phyloP scores from a whole-genome alignment of 2,888 invertebrate genomes.

The Panorpa germanica region DNA sequence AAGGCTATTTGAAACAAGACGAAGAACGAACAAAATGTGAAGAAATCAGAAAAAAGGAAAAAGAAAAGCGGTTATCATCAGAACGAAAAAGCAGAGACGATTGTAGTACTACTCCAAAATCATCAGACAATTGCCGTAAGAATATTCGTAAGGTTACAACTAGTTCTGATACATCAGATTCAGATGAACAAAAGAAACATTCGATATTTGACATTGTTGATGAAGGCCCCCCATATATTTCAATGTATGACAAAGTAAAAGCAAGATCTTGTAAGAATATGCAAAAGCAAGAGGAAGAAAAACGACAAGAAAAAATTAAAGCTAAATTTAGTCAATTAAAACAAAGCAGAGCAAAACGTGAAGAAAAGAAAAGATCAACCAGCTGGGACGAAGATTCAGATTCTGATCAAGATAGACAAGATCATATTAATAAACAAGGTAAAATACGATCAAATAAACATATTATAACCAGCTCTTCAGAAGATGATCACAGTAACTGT shows the following conservation, averaged over 20 bases:
- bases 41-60: slow-evolving; percentile 19
- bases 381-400: slow-evolving; percentile 82
- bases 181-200: slow-evolving; percentile 72
- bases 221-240: slow-evolving; percentile 79
- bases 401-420: slow-evolving; percentile 31
- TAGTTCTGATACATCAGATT: slow-evolving; percentile 50
- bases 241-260: slow-evolving; percentile 96
- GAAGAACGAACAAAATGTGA: slow-evolving; percentile 6
- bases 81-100: slow-evolving; percentile 33
- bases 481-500: slow-evolving; percentile 25
- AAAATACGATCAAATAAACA: slow-evolving; percentile 17
- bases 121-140: slow-evolving; percentile 18
- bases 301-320: slow-evolving; percentile 67
- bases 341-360: slow-evolving; percentile 69
- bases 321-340: slow-evolving; percentile 79
- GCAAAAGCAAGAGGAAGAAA: slow-evolving; percentile 82
- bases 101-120: slow-evolving; percentile 22
- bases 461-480: slow-evolving; percentile 33
- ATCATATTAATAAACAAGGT: slow-evolving; percentile 21
- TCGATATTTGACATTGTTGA: slow-evolving; percentile 82
- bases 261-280: slow-evolving; percentile 85
- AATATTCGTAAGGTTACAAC: slow-evolving; percentile 26
- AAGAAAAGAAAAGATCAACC: slow-evolving; percentile 74
- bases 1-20: slow-evolving; percentile 19
- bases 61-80: slow-evolving; percentile 30